Percentiles rank a stretch among this genome's conserved stretches.
Evolutionary conservation across 2,797 vertebrate species (phyloP).

Genomic region (Saxicola maurus): DNA sequence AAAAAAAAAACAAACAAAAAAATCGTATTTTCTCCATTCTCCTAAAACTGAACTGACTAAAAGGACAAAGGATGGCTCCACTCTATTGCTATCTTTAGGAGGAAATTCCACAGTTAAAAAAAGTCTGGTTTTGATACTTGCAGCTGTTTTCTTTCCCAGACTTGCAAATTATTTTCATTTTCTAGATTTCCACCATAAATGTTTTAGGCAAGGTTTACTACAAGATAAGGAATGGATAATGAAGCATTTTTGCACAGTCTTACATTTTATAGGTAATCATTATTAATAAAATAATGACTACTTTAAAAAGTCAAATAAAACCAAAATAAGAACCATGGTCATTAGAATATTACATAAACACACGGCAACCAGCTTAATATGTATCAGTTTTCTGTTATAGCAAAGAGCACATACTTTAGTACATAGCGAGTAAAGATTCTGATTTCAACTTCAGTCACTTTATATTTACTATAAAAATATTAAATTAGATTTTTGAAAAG

Average conservation of each 20-base stretch:
- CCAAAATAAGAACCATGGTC: background rate
- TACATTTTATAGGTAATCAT: background rate
- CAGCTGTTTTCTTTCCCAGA: background rate
- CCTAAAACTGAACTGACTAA: background rate
- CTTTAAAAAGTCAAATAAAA: constrained; percentile 1
- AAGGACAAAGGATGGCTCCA: background rate
- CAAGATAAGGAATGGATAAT: background rate
- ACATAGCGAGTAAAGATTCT: background rate
- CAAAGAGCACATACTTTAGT: background rate
- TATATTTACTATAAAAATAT: background rate
- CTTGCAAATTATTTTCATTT: background rate
- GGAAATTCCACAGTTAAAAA: background rate
- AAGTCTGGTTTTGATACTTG: background rate
- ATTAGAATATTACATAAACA: background rate
- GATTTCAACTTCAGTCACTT: background rate
- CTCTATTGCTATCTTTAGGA: background rate
- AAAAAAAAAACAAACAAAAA: background rate
- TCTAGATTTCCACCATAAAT: background rate
- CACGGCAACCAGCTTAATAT: background rate
- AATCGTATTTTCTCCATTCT: background rate
- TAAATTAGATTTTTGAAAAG: background rate
- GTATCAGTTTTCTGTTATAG: background rate
- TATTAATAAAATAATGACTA: background rate
- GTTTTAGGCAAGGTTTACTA: background rate
- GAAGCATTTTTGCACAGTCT: background rate